Evolutionary conservation across 2,888 invertebrate genomes (phyloP).

Genomic region (Bhutanitis thaidina): DNA sequence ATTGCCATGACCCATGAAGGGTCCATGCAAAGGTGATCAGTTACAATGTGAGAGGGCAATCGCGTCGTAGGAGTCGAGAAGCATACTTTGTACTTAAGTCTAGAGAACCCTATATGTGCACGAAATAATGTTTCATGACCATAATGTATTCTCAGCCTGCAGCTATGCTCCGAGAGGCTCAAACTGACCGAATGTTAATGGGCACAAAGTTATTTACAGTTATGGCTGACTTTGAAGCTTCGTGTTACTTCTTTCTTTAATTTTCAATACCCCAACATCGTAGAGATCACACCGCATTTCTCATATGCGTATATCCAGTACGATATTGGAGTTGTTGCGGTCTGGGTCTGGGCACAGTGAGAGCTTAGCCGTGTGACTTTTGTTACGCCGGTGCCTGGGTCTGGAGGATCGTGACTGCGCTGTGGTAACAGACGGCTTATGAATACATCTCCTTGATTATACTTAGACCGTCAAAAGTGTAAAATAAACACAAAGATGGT

Average conservation of each 20-base stretch:
- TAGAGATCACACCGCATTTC: conserved; percentile 32
- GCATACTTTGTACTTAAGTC: conserved; percentile 66
- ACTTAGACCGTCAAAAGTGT: too few species aligned
- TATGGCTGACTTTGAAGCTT: too few species aligned
- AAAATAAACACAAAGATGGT: too few species aligned
- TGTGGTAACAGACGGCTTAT: conserved; percentile 50
- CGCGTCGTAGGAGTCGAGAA: conserved; percentile 54
- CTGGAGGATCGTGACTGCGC: conserved; percentile 44
- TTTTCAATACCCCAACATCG: conserved; percentile 33
- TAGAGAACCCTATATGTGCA: conserved; percentile 69
- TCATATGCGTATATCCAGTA: conserved; percentile 32
- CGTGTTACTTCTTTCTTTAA: too few species aligned
- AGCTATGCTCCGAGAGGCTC: conserved; percentile 58
- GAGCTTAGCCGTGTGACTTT: conserved; percentile 58
- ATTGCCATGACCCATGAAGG: too few species aligned
- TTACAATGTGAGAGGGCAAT: conserved; percentile 56
- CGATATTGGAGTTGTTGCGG: conserved; percentile 40
- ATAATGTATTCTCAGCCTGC: conserved; percentile 63
- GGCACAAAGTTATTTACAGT: too few species aligned
- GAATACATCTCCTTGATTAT: conserved; percentile 12
- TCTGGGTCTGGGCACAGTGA: conserved; percentile 45
- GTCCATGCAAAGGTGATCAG: conserved; percentile 11
- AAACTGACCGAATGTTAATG: conserved; percentile 21
- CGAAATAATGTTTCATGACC: conserved; percentile 52
- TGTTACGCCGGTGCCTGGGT: conserved; percentile 49